These are phyloP conservation scores for Coenonympha glycerion DNA, from an alignment of 2,888 invertebrate genomes.

Conservation along the genomic window DNA sequence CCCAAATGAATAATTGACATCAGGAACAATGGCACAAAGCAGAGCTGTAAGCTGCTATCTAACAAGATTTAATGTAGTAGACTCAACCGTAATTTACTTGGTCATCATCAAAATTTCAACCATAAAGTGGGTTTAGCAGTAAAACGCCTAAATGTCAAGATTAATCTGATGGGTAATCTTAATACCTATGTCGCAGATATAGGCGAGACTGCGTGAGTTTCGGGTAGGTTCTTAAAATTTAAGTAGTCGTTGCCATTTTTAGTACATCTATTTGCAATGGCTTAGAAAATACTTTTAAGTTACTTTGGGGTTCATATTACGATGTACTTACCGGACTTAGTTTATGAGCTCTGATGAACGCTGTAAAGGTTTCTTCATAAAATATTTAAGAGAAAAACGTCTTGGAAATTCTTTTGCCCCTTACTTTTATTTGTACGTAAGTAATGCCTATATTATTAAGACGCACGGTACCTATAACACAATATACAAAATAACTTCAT, in stretches of 20 bases:
- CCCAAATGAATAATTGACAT: neutral
- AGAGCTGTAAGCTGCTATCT: neutral
- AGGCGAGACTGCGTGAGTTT: neutral
- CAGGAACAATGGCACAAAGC: neutral
- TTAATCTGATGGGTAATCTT: slow-evolving; percentile 14
- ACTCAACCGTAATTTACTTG: slow-evolving; percentile 17
- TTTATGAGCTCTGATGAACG: neutral
- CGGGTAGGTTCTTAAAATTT: neutral
- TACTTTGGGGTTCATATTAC: neutral
- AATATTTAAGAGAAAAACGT: neutral
- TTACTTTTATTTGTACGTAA: neutral
- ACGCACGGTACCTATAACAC: no score
- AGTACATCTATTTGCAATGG: neutral
- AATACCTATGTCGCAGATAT: slow-evolving; percentile 4
- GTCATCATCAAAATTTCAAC: slow-evolving; percentile 18
- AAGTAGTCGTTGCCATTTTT: neutral
- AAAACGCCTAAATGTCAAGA: slow-evolving; percentile 17
- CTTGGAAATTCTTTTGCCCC: neutral
- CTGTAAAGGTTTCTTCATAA: neutral
- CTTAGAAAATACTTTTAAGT: neutral
- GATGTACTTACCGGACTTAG: neutral
- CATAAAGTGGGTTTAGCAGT: slow-evolving; percentile 15
- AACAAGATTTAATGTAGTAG: slow-evolving; percentile 11
- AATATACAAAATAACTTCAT: neutral
- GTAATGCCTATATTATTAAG: neutral